Base-by-base conservation (phyloP, 2,797 vertebrate species). In the Acanthurus tractus region DNA sequence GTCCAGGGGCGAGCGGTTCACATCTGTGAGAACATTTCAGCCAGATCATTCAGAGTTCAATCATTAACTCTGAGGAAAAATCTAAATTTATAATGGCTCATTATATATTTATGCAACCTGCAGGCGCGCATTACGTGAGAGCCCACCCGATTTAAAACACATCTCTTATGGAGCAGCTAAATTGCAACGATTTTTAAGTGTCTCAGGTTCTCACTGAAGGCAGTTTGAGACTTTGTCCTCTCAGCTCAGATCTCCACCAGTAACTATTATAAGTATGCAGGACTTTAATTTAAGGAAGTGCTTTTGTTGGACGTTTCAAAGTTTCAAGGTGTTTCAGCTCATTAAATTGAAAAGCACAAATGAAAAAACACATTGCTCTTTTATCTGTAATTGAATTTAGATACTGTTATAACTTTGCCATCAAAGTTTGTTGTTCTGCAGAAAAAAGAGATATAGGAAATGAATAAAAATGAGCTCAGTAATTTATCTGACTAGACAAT, bases 331-430 rank as follows among this genome's bases (percentile, higher is more conserved):
- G 34, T 63, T 83, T 76, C 53, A 70, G 2, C 55, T 20, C 4
- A 10, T 76, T 4, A 63, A 52, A 67, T 5, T 54, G 53, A 66
- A 73, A 14, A 14, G 23, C 44, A 54, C 23, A 68, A 55, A 14
- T 44, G 40, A 40, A 73, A 68, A 5, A 10, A 13, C 57, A 59
- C 58, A 58, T 69, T 70, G 34, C 59, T 70, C 67, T 61, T 77
- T 81, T 84, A 83, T 86, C 86, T 85, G 63, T 82, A 86, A 79
- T 86, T 84, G 71, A 53, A 64, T 22, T 68, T 72, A 38, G 63
- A 78, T 74, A 63, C 58, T 63, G 23, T 55, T 49, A 42, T 22
- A 81, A 78, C 53, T 40, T 86, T 82, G 70, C 79, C 69, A 82
- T 87, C 63, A 86, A 76, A 76, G 62, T 79, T 83, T 79, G 55